Conservation (phyloP, 2,113 vertebrate species). For the Addax nasomaculatus region DNA sequence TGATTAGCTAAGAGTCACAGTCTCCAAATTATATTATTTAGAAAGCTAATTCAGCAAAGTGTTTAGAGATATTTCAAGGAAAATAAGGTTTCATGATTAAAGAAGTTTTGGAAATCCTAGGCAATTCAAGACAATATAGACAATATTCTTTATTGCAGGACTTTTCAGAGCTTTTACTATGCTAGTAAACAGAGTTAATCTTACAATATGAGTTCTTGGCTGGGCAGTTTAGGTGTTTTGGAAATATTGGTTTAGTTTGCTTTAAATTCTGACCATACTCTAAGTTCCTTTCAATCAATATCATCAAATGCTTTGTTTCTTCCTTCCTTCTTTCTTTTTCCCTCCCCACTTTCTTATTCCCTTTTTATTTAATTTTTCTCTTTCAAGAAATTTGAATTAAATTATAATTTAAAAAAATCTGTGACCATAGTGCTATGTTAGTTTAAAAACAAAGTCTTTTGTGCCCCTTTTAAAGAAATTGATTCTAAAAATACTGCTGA, state of each 20-base stretch:
- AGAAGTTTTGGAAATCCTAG: not conserved
- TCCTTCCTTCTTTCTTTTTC: not conserved
- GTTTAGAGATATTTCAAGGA: not conserved
- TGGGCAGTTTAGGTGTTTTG: not conserved
- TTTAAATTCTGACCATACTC: not conserved
- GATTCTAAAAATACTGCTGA: not conserved
- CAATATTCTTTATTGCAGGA: not conserved
- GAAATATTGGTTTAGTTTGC: not conserved
- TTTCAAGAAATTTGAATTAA: not conserved
- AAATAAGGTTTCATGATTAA: not conserved
- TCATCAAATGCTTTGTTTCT: not conserved
- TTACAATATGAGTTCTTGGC: not conserved
- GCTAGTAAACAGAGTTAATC: not conserved
- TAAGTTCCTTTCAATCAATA: not conserved
- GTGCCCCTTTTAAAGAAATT: not conserved
- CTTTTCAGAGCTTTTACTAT: not conserved
- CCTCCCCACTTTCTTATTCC: accelerated
- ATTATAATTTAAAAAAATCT: not conserved
- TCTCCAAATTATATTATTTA: not conserved
- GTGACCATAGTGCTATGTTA: not conserved
- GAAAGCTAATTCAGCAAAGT: not conserved
- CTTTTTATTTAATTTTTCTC: not conserved
- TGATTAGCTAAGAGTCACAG: not conserved
- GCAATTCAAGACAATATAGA: not conserved
- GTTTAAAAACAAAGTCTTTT: not conserved